Evolutionary conservation across 1,140 invertebrate genomes (phyloP), one percentile per base, ranked within the genome.

Genomic region (Chelonus insularis): DNA sequence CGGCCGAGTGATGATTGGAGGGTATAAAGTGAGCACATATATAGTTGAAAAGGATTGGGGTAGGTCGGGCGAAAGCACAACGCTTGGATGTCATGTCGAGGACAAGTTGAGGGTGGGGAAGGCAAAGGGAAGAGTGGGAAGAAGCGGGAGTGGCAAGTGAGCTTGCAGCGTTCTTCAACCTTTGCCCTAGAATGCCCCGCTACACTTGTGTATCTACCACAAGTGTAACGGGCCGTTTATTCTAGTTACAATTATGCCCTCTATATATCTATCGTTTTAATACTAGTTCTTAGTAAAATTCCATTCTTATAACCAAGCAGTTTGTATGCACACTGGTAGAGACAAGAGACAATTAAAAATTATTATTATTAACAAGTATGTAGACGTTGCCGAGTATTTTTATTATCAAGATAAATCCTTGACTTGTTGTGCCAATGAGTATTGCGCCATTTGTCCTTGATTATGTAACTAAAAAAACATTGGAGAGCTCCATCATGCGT

Each of bases 111-210:
- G 56, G 50, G 48, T 18, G 23, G 39, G 51, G 60, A n/a, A 9
- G 37, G 29, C 50, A 48, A 50, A 43, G 25, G 48, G 36, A 21
- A 20, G 32, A 32, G 41, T 11, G n/a, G 25, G 25, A 20, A 43
- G 34, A 25, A 7, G 48, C 37, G 21, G 61, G 56, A 37, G 41
- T 37, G 6, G 36, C 54, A 63, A 58, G 41, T 43, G 41, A 43
- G 65, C 63, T 68, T 63, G 63, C 58, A 67, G 72, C 74, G 75
- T 81, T 81, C 77, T 71, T 80, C 79, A 77, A 80, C 78, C 76
- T 81, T 79, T 80, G 79, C 68, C 78, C 77, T 69, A 80, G 79
- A 79, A 80, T 78, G 69, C 70, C 64, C 63, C 63, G 66, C 64
- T 55, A 37, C 20, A 39, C 32, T 25, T 23, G 25, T 39, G 8